Evolutionary conservation across 2,888 invertebrate species (phyloP), one percentile per base, ranked within the genome.

Genomic region (Orchestes rusci): DNA sequence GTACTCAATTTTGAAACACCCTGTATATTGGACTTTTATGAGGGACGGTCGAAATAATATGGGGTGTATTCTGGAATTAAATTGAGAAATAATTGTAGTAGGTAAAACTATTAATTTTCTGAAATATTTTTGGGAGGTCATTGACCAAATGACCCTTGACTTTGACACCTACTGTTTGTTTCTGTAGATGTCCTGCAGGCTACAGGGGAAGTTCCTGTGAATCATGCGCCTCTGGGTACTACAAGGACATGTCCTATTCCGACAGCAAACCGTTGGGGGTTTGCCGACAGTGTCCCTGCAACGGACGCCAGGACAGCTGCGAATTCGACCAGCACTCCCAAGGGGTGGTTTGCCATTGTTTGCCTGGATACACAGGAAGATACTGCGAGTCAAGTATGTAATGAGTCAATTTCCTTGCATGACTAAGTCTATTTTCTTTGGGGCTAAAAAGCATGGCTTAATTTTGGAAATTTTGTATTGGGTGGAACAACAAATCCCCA

Each of bases 171-270:
- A n/a, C n/a, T n/a, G n/a, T n/a, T n/a, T n/a, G n/a, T 23, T 23
- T 30, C 29, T 39, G 17, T 34, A 57, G 60, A 43, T 63, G 63
- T 43, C 63, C 63, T n/a, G 49, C 57, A 55, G 67, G 89, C 1
- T 91, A 90, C 60, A 70, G 70, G 7, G 93, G 93, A 41, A 79
- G 81, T 1, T 91, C 90, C 39, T 93, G 93, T 61, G 91, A 93
- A 66, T 73, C 74, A 56, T 91, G 91, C 60, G 69, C 75, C 0
- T 62, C 77, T 0, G 80, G 85, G 8, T 81, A 80, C 65, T 90
- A 87, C 65, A 76, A 82, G 44, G 82, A 87, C 55, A 66, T 67
- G 1, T 72, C 68, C 39, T 73, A 75, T 50, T 62, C 71, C 23
- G 62, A 68, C 3, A 57, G 62, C n/a, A 73, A 72, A 48, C 67